A percentile compares a stretch with the other conserved stretches of the same genome.
Evolutionary conservation across 35 echinoderm and acorn worm genomes (phyloP).

Genomic region (Hemicentrotus pulcherrimus): DNA sequence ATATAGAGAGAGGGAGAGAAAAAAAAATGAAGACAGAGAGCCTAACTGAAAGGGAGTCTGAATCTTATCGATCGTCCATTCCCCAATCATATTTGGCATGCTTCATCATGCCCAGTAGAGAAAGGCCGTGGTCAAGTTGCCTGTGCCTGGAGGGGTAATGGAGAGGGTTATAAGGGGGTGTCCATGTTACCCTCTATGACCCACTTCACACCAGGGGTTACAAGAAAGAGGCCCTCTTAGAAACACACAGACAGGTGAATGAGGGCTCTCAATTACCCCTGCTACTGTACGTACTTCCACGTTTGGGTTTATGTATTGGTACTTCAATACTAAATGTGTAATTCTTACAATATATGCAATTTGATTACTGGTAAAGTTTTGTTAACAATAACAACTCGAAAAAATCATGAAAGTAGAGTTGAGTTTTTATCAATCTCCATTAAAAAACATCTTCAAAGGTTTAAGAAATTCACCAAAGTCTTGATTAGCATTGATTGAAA

Average conservation of each 20-base stretch:
- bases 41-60: neutral
- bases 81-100: conserved; percentile 1
- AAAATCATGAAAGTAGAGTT: too few relatives aligned
- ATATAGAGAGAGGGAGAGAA: neutral
- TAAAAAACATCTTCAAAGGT: too few relatives aligned
- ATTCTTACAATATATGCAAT: too few relatives aligned
- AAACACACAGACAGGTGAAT: neutral
- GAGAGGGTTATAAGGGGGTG: neutral
- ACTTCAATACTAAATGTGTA: too few relatives aligned
- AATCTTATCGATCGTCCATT: neutral
- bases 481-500: too few relatives aligned
- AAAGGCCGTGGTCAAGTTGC: neutral
- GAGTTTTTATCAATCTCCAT: too few relatives aligned
- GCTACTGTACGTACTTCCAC: neutral
- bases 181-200: neutral
- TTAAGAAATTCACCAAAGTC: too few relatives aligned
- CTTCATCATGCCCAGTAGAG: neutral
- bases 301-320: neutral
- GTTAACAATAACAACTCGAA: too few relatives aligned
- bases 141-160: neutral
- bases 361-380: too few relatives aligned
- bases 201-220: neutral
- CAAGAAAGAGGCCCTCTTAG: neutral
- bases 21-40: neutral
- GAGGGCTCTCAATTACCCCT: neutral